Base-by-base conservation (phyloP, 2,113 vertebrate species). In the Solea solea region DNA sequence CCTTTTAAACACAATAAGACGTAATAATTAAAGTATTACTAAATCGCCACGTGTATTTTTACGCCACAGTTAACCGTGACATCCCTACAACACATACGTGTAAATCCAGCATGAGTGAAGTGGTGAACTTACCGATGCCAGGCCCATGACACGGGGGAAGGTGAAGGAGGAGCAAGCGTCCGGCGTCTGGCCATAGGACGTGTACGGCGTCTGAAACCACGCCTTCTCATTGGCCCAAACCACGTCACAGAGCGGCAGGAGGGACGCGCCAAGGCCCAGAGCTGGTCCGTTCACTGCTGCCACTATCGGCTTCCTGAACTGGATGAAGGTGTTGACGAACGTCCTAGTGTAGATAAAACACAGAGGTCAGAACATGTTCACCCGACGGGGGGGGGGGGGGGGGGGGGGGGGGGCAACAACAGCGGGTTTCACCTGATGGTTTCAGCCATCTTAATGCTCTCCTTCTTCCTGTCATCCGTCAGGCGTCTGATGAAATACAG, bases 211-310 rank as follows among this genome's bases (percentile, higher is more conserved):
- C 84, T 99, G 97, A 92, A 99, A 98, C 97, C 97, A 99, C 25
- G 98, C 96, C 87, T 99, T 99, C 88, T 99, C 98, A 64, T 96
- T 99, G 83, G 97, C 98, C 97, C 97, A 99, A 41, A 99, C 96
- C 65, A 99, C 96, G 25, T 99, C 98, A 72, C 98, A 99, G 13
- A 99, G 95, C 14, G 97, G 96, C 88, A 99, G 85, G 86, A 99
- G 95, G 73, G 97, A 96, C 0, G 97, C 97, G 40, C 97, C 98
- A 1, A 99, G 95, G 52, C 97, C 98, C 52, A 99, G 92, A 39
- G 97, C 98, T 2, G 98, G 97, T 56, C 97, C 97, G 16, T 98
- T 97, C 51, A 98, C 97, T 28, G 97, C 98, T 56, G 95, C 98
- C 69, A 99, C 95, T n/a, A 99, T 96, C 15, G 97, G 97, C 89